phyloP scores from a whole-genome alignment of 2,888 invertebrate genomes.

The Melanotus villosus region DNA sequence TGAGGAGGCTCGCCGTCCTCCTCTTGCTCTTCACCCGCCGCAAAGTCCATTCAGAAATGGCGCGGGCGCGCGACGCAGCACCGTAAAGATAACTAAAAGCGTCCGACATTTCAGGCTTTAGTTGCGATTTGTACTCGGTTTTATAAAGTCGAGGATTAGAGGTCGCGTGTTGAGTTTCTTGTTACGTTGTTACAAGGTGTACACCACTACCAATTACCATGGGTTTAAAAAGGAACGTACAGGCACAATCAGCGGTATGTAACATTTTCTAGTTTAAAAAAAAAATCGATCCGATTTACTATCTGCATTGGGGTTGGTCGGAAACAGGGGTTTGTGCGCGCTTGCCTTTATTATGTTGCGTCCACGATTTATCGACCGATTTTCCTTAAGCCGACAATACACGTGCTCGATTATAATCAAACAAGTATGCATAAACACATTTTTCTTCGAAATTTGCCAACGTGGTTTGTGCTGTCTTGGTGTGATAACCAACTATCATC shows the following conservation, averaged over 20 bases:
- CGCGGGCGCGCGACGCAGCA: slow-evolving; percentile 38
- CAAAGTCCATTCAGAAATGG: slow-evolving; percentile 26
- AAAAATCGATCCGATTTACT: background rate
- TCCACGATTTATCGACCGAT: background rate
- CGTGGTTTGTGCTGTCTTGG: too few relatives aligned
- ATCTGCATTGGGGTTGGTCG: slow-evolving; percentile 45
- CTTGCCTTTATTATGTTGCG: slow-evolving; percentile 3
- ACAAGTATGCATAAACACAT: too few relatives aligned
- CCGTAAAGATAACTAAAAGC: slow-evolving; percentile 27
- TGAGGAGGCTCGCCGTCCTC: slow-evolving; percentile 42
- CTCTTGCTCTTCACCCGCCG: slow-evolving; percentile 21
- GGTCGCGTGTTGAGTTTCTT: background rate
- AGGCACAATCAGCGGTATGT: slow-evolving; percentile 39
- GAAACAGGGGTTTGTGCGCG: slow-evolving; percentile 48
- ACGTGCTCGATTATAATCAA: too few relatives aligned
- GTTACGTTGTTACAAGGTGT: too few relatives aligned
- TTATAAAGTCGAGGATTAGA: background rate
- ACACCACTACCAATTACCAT: too few relatives aligned
- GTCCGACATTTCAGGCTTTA: slow-evolving; percentile 34
- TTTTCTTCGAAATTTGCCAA: too few relatives aligned
- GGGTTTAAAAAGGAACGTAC: slow-evolving; percentile 42
- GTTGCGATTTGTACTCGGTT: slow-evolving; percentile 26
- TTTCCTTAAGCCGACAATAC: too few relatives aligned
- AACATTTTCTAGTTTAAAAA: background rate
- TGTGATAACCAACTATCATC: too few relatives aligned